A percentile compares a stretch with the other conserved stretches of the same genome.
Conservation (phyloP, 2,797 vertebrate genomes). For the Propithecus perrieri region DNA sequence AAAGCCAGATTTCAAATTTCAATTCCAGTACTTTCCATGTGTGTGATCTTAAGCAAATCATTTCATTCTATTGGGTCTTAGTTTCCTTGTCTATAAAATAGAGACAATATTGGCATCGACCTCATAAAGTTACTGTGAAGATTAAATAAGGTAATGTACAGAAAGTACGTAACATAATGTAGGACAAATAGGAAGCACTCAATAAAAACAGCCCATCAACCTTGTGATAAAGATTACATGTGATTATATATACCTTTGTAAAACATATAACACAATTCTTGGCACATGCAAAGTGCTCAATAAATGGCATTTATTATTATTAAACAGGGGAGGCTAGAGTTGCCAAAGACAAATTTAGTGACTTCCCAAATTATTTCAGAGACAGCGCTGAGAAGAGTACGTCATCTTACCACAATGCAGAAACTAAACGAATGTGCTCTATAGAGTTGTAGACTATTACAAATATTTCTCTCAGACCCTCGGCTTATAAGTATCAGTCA, state of each 20-base stretch:
- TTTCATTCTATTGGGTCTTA: conserved; percentile 33
- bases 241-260: background rate
- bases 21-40: background rate
- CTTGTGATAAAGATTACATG: background rate
- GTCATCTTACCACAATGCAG: background rate
- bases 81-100: conserved; percentile 12
- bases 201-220: background rate
- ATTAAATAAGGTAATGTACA: conserved; percentile 10
- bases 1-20: conserved; percentile 20
- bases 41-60: background rate
- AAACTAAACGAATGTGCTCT: conserved; percentile 1
- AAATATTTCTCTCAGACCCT: conserved; percentile 16
- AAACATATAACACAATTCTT: background rate
- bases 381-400: background rate
- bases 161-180: background rate
- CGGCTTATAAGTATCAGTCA: background rate
- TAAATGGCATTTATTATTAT: background rate
- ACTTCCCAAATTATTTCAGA: conserved; percentile 5
- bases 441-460: background rate
- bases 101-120: background rate
- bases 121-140: background rate
- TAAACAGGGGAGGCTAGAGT: background rate
- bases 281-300: background rate
- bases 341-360: conserved; percentile 38
- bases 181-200: background rate